A percentile compares a stretch with the other conserved stretches of the same genome.
Conservation (phyloP, 2,797 vertebrate genomes). For the Margarornis squamiger region DNA sequence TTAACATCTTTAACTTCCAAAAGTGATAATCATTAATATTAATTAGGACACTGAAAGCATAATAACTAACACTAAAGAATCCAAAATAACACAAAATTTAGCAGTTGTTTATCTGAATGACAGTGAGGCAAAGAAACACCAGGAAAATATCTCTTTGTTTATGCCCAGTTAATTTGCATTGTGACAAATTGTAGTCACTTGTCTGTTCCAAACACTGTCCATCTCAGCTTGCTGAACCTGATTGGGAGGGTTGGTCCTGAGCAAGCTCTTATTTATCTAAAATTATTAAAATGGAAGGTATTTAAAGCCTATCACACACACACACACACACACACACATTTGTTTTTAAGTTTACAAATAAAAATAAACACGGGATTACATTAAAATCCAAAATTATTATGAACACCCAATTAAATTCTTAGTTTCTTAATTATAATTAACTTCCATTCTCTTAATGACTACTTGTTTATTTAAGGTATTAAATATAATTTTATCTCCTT, state of each 20-base stretch:
- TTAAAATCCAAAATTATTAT: background rate
- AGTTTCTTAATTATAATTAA: background rate
- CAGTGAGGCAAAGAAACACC: background rate
- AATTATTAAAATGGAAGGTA: background rate
- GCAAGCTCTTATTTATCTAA: background rate
- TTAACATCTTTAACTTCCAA: constrained; percentile 55
- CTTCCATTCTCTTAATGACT: background rate
- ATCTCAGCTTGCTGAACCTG: background rate
- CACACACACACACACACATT: background rate
- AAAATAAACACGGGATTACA: background rate
- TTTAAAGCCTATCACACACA: background rate
- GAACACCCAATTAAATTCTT: background rate
- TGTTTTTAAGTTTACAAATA: background rate
- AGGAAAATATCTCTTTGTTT: background rate
- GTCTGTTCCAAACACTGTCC: background rate
- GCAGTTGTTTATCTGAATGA: background rate
- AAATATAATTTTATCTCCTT: background rate
- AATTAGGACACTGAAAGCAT: constrained; percentile 24
- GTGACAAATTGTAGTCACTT: background rate
- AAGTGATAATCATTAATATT: constrained; percentile 54
- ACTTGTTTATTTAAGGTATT: background rate
- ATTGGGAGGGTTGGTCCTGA: background rate
- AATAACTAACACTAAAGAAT: background rate
- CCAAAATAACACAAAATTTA: background rate
- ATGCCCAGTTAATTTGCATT: background rate